Base-by-base conservation (phyloP, 2,888 invertebrate species). In the Balanococcus diminutus region DNA sequence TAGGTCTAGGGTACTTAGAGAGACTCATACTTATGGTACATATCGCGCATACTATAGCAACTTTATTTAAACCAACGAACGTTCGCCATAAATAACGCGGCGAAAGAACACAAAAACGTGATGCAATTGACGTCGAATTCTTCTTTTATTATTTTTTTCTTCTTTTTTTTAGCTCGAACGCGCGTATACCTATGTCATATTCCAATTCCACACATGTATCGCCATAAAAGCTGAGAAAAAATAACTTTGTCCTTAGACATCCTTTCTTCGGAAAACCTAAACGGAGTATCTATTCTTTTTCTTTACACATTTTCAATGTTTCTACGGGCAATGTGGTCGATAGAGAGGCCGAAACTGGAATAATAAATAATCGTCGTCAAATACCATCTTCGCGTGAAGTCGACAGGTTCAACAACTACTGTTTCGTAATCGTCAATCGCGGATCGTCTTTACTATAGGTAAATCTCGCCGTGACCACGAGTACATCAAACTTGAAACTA, bases 321-420 rank as follows among this genome's bases (percentile, higher is more conserved):
- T 67, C 32, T 75, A n/a, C n/a, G n/a, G 1, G 1, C 6, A 51
- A 51, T n/a, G 9, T 11, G 19, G n/a, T n/a, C n/a, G n/a, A 22
- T 2, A 79, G 16, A 79, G n/a, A 79, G n/a, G 9, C 75, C 36
- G 75, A 79, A 79, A 79, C 36, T 79, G 32, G 75, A 79, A 79
- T 79, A 79, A 79, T 79, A 79, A 79, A 79, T 79, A 79, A 79
- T 31, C 31, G 36, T 79, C 75, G 75, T 32, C 36, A 79, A 79
- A 79, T 36, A 32, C 32, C 75, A 79, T 79, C 36, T 79, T 79
- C 36, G 75, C 75, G 75, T 79, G 75, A 79, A 79, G 75, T 36
- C 75, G 36, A 79, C 75, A 79, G 75, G 75, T 79, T 79, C 75
- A 79, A 72, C 72, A 72, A 79, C 75, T 79, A 79, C 75, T 79